phyloP scores from a whole-genome alignment of 2,113 vertebrate genomes.

The Stegastes partitus region DNA sequence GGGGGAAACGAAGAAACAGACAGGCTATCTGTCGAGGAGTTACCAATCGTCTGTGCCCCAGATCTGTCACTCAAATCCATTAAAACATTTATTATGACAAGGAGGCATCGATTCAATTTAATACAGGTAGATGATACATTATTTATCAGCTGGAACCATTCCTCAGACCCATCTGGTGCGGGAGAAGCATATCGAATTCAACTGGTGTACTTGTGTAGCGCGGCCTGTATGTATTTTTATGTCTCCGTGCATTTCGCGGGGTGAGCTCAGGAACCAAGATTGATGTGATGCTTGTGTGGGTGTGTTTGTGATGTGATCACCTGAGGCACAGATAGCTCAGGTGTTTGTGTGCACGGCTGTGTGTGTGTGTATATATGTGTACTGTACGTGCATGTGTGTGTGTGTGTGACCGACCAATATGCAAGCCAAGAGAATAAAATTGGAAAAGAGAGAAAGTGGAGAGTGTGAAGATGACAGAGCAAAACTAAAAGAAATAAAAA shows the following conservation, averaged over 20 bases:
- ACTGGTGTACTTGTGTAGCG: conserved; percentile 47
- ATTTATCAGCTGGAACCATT: conserved; percentile 74
- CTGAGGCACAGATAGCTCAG: conserved; percentile 52
- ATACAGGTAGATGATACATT: conserved; percentile 74
- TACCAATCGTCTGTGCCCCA: conserved; percentile 49
- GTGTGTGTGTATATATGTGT: neutral
- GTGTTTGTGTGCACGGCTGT: conserved; percentile 15
- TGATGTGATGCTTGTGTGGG: conserved; percentile 61
- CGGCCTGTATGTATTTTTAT: conserved; percentile 53
- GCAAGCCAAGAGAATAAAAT: conserved; percentile 38
- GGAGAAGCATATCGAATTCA: conserved; percentile 71
- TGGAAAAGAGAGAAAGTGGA: conserved; percentile 25
- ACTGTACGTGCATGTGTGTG: neutral
- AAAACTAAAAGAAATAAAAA: conserved; percentile 32
- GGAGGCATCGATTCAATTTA: conserved; percentile 67
- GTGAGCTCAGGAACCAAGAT: conserved; percentile 43
- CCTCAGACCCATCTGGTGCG: conserved; percentile 68
- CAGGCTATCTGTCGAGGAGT: conserved; percentile 30
- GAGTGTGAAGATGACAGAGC: conserved; percentile 54
- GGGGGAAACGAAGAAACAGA: neutral
- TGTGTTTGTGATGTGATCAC: conserved; percentile 68
- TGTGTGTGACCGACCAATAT: conserved; percentile 12
- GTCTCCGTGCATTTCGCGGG: conserved; percentile 41
- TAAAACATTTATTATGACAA: conserved; percentile 73
- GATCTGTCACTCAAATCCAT: conserved; percentile 70